These are phyloP conservation scores for Stenurella melanura DNA, from an alignment of 2,888 invertebrate species.

Conservation along the genomic window DNA sequence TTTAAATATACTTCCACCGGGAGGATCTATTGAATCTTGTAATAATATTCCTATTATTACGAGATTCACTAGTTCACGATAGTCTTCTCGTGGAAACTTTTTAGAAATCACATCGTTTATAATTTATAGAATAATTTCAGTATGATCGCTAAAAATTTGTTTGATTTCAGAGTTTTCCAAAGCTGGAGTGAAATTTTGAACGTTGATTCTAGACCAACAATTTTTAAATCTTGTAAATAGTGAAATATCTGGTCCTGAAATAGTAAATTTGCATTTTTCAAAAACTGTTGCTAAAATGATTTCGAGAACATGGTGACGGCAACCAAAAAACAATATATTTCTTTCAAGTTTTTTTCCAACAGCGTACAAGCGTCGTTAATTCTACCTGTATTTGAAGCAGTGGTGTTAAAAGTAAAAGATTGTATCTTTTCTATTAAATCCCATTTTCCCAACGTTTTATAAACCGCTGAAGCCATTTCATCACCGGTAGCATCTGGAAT, in stretches of 20 bases:
- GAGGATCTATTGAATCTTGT: no score
- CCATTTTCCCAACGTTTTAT: not conserved
- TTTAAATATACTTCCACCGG: no score
- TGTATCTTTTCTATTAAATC: not conserved
- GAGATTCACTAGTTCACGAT: no score
- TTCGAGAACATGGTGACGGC: not conserved
- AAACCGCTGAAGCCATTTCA: not conserved
- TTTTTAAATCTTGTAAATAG: not conserved
- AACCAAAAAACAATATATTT: not conserved
- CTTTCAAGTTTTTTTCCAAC: not conserved
- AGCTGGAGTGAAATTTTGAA: no score
- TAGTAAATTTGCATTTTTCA: not conserved
- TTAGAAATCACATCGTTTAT: no score
- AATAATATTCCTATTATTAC: no score
- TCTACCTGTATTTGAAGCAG: not conserved
- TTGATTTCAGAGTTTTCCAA: no score
- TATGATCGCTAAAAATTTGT: no score
- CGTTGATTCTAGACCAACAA: no score
- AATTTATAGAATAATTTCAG: no score
- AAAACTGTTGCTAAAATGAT: not conserved
- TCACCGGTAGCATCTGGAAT: not conserved
- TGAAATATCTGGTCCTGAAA: not conserved
- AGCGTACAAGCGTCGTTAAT: not conserved
- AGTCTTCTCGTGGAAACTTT: no score
- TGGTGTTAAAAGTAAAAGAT: not conserved